phyloP scores from a whole-genome alignment of 2,888 invertebrate genomes.

The Melipona bicolor region DNA sequence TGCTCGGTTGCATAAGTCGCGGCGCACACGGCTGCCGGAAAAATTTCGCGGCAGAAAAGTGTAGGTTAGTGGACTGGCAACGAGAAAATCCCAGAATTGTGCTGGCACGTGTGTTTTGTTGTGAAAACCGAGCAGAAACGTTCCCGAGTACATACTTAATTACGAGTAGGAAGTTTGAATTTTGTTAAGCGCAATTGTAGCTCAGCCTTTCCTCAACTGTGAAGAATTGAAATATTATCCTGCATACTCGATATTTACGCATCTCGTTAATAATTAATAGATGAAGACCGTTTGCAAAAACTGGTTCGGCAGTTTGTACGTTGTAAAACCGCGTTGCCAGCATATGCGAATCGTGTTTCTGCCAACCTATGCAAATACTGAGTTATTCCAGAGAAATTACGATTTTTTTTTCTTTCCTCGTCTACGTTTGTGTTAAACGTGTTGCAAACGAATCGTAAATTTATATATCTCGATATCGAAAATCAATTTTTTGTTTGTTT shows the following conservation, averaged over 20 bases:
- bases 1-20: slow-evolving; percentile 61
- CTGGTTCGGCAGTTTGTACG: neutral
- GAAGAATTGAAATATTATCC: neutral
- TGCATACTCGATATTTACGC: neutral
- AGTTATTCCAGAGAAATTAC: neutral
- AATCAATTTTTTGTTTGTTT: neutral
- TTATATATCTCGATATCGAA: neutral
- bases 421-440: neutral
- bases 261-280: neutral
- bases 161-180: slow-evolving; percentile 6
- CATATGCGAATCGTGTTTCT: neutral
- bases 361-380: slow-evolving; percentile 13
- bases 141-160: slow-evolving; percentile 4
- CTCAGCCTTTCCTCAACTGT: neutral
- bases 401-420: slow-evolving; percentile 2
- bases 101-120: slow-evolving; percentile 8
- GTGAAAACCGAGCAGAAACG: slow-evolving; percentile 47
- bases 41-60: slow-evolving; percentile 62
- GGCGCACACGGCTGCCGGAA: slow-evolving; percentile 50
- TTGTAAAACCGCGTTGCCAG: neutral
- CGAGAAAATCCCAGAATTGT: slow-evolving; percentile 69
- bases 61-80: slow-evolving; percentile 32
- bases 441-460: neutral
- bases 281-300: neutral
- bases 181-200: neutral